Percentiles rank a stretch among this genome's conserved stretches.
Evolutionary conservation across 1,140 invertebrate species (phyloP).

Genomic region (Rhopalosiphum maidis): DNA sequence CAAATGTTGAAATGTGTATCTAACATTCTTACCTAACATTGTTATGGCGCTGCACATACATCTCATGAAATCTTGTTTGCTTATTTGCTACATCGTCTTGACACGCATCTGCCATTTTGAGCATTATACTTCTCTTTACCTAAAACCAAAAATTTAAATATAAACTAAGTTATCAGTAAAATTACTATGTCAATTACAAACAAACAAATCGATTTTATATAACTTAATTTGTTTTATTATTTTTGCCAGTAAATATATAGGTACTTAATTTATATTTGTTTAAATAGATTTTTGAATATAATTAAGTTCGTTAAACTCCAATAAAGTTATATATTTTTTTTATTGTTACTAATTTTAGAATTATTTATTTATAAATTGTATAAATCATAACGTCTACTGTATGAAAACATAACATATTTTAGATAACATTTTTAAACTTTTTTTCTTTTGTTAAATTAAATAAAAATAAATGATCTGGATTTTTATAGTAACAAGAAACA

Average conservation of each 20-base stretch:
- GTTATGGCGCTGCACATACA: constrained; percentile 97
- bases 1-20: not conserved
- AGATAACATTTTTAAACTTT: not conserved
- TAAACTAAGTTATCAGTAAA: not conserved
- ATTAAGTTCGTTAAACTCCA: not conserved
- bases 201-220: not conserved
- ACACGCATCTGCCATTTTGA: constrained; percentile 89
- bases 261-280: not conserved
- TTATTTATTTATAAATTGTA: not conserved
- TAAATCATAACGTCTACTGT: not conserved
- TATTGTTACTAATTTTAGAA: too few relatives aligned
- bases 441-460: not conserved
- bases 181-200: not conserved
- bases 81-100: constrained; percentile 77
- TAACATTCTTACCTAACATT: constrained; percentile 86
- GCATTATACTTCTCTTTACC: constrained; percentile 91
- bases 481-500: not conserved
- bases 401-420: not conserved
- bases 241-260: not conserved
- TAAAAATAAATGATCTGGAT: not conserved
- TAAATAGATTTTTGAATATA: not conserved
- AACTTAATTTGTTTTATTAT: not conserved
- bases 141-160: constrained; percentile 62
- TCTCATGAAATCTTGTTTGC: constrained; percentile 88
- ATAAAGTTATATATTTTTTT: not conserved